Percentiles rank a stretch among this genome's conserved stretches.
phyloP scores from a whole-genome alignment of 2,113 vertebrate species.

The Macrotus californicus region DNA sequence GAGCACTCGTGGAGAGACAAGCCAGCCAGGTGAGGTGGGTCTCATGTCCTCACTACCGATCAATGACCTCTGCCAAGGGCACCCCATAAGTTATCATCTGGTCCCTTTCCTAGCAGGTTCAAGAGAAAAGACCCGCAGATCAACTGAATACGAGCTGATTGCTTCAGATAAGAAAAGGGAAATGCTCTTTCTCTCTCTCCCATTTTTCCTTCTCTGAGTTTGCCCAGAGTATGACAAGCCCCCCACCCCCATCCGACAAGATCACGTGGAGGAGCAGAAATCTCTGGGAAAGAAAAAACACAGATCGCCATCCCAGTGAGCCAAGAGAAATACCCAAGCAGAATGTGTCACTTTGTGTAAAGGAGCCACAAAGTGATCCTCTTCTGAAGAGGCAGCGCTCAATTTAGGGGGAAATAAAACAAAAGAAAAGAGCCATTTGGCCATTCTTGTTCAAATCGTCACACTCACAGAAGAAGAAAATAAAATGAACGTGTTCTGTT shows the following conservation, averaged over 20 bases:
- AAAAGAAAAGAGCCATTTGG: constrained; percentile 67
- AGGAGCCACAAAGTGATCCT: constrained; percentile 41
- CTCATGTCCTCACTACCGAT: not conserved
- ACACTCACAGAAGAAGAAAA: constrained; percentile 10
- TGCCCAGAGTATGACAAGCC: constrained; percentile 62
- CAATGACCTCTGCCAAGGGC: not conserved
- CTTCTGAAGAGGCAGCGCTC: constrained; percentile 32
- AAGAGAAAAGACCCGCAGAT: not conserved
- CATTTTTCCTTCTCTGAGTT: constrained; percentile 68
- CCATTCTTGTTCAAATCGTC: constrained; percentile 53
- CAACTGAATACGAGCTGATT: not conserved
- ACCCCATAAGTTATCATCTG: not conserved
- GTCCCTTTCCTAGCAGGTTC: not conserved
- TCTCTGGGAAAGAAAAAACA: constrained; percentile 42
- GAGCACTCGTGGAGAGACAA: not conserved
- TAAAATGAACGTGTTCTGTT: constrained; percentile 39
- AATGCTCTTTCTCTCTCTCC: constrained; percentile 38
- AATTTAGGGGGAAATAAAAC: constrained; percentile 34
- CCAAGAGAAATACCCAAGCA: constrained; percentile 63
- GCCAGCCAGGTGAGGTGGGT: no score
- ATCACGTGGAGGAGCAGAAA: constrained; percentile 48
- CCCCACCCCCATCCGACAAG: not conserved
- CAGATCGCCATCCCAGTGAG: not conserved
- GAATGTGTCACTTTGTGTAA: constrained; percentile 70
- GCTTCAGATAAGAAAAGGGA: not conserved